These are phyloP conservation scores for Anas bahamensis DNA, from an alignment of 2,797 vertebrate genomes.

Conservation along the genomic window DNA sequence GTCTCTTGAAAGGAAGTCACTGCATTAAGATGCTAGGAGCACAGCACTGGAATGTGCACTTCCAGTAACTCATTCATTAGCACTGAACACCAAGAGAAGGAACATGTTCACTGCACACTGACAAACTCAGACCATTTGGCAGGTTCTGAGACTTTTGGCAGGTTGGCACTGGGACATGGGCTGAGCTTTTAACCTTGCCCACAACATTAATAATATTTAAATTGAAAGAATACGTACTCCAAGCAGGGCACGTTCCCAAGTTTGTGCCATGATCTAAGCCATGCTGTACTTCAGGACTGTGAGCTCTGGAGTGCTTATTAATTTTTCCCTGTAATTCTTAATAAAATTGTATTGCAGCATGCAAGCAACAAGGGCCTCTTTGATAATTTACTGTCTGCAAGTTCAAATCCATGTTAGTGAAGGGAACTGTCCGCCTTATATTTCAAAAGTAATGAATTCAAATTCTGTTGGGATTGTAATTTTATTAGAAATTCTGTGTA, in stretches of 20 bases:
- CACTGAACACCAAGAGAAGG: not conserved
- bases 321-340: conserved; percentile 47
- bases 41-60: not conserved
- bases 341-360: conserved; percentile 51
- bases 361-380: conserved; percentile 42
- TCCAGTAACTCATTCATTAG: conserved; percentile 40
- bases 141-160: conserved; percentile 3
- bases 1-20: not conserved
- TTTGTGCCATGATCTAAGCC: conserved; percentile 64
- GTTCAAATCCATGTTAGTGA: conserved; percentile 68
- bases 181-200: conserved; percentile 56
- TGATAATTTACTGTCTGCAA: conserved; percentile 58
- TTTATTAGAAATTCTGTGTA: conserved; percentile 72
- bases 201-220: conserved; percentile 77
- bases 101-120: not conserved
- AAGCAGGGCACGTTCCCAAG: conserved; percentile 54
- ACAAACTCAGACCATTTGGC: conserved; percentile 21
- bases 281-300: conserved; percentile 22
- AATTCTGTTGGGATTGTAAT: conserved; percentile 73
- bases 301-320: conserved; percentile 41
- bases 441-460: conserved; percentile 75
- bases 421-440: conserved; percentile 45
- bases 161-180: not conserved
- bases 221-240: conserved; percentile 69
- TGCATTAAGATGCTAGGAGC: not conserved